These are phyloP conservation scores for Mus pahari DNA, from an alignment of 2,113 vertebrate species.

Conservation along the genomic window DNA sequence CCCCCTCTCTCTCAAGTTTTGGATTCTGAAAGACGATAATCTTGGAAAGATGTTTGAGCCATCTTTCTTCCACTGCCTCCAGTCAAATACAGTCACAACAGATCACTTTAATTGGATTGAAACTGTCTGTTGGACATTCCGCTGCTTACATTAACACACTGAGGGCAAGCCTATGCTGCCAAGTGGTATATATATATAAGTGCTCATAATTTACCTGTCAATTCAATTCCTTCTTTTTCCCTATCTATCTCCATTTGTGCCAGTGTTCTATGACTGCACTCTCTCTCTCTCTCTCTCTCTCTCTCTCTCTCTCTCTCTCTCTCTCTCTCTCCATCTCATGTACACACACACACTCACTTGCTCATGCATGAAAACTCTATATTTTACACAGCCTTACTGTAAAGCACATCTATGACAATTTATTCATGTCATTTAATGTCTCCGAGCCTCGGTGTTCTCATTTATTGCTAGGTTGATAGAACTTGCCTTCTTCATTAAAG, in stretches of 20 bases:
- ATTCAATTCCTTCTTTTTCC: slow-evolving; percentile 24
- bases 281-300: not conserved
- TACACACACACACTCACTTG: not conserved
- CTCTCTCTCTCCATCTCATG: too few species aligned
- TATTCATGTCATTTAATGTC: not conserved
- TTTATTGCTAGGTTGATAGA: not conserved
- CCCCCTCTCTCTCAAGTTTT: slow-evolving; percentile 46
- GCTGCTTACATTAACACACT: slow-evolving; percentile 2
- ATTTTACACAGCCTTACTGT: not conserved
- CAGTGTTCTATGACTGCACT: not conserved
- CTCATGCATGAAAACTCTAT: not conserved
- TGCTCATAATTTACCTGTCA: slow-evolving; percentile 57
- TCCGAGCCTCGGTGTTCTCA: not conserved
- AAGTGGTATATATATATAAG: not conserved
- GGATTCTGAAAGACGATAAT: slow-evolving; percentile 53
- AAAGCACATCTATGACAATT: not conserved
- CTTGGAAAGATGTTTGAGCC: slow-evolving; percentile 56
- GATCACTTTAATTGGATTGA: slow-evolving; percentile 74
- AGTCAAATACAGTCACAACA: slow-evolving; percentile 66
- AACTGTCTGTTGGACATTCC: slow-evolving; percentile 58
- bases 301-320: not conserved
- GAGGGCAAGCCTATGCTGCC: slow-evolving; percentile 54
- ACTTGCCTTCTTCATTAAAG: not conserved
- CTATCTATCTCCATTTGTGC: slow-evolving; percentile 40
- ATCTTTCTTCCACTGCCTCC: slow-evolving; percentile 67